These are phyloP conservation scores for Mus pahari DNA, from an alignment of 2,113 vertebrate species.

Conservation along the genomic window DNA sequence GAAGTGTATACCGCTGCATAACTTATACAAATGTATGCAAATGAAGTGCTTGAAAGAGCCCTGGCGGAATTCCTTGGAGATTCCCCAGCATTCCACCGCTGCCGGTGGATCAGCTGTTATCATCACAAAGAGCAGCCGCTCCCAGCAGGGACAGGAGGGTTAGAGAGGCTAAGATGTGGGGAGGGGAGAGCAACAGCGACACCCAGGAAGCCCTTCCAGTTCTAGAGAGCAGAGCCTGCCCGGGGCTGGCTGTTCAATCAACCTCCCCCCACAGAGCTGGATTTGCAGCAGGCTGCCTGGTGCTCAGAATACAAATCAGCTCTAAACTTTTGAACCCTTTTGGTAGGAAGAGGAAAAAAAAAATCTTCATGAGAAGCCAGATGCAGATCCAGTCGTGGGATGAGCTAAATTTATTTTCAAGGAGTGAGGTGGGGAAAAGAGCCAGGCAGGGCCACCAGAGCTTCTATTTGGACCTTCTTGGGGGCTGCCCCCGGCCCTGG, in stretches of 20 bases:
- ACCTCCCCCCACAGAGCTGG: neutral
- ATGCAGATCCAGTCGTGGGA: neutral
- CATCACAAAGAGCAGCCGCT: slow-evolving; percentile 9
- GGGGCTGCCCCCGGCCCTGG: neutral
- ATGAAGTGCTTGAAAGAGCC: neutral
- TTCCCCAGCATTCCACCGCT: neutral
- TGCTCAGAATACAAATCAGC: slow-evolving; percentile 72
- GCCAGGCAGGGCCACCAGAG: neutral
- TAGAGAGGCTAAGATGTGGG: neutral
- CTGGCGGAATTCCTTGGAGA: slow-evolving; percentile 53
- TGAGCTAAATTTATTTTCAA: neutral
- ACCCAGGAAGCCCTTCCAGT: neutral
- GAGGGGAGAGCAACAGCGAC: neutral
- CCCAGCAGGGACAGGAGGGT: neutral
- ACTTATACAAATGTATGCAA: slow-evolving; percentile 75
- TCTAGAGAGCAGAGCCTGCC: neutral
- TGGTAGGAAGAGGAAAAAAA: slow-evolving; percentile 7
- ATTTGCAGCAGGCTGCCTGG: neutral
- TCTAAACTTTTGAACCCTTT: slow-evolving; percentile 67
- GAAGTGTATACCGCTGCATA: slow-evolving; percentile 48
- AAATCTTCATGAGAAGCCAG: neutral
- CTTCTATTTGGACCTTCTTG: neutral
- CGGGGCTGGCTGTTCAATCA: neutral
- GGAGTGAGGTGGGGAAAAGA: neutral
- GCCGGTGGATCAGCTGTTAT: neutral